A percentile compares a stretch with the other conserved stretches of the same genome.
Conservation (phyloP, 1,140 invertebrate species). For the Pissodes strobi region DNA sequence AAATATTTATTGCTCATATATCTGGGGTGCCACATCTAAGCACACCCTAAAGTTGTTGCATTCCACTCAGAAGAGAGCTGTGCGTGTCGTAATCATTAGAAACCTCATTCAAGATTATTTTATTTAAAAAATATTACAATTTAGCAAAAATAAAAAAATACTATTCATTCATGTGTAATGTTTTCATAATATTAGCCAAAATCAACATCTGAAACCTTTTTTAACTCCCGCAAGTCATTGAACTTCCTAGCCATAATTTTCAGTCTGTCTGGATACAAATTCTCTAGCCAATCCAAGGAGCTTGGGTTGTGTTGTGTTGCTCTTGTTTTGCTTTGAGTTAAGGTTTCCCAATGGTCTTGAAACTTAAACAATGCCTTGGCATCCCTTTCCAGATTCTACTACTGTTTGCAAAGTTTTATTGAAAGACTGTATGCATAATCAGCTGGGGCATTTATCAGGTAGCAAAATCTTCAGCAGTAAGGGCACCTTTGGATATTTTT, state of each 20-base stretch:
- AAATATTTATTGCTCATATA: no score
- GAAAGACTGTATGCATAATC: neutral
- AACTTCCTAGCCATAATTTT: conserved; percentile 14
- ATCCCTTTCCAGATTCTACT: neutral
- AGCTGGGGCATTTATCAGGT: neutral
- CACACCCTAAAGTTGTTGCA: no score
- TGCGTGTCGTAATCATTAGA: no score
- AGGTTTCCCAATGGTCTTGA: neutral
- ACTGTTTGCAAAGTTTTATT: neutral
- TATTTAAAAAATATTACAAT: no score
- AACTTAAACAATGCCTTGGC: neutral
- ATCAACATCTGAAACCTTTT: conserved; percentile 3
- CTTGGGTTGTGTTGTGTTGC: neutral
- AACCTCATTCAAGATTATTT: no score
- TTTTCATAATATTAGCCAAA: neutral
- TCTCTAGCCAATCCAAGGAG: neutral
- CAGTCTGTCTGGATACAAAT: neutral
- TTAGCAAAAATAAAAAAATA: no score
- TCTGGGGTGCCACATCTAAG: no score
- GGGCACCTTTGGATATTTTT: no score
- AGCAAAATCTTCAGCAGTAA: neutral
- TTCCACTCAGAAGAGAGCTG: no score
- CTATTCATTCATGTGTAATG: neutral
- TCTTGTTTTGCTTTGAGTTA: neutral
- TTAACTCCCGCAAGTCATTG: conserved; percentile 7